Percentiles rank a stretch among this genome's conserved stretches.
Evolutionary conservation across 2,113 vertebrate genomes (phyloP).

Genomic region (Euleptes europaea): DNA sequence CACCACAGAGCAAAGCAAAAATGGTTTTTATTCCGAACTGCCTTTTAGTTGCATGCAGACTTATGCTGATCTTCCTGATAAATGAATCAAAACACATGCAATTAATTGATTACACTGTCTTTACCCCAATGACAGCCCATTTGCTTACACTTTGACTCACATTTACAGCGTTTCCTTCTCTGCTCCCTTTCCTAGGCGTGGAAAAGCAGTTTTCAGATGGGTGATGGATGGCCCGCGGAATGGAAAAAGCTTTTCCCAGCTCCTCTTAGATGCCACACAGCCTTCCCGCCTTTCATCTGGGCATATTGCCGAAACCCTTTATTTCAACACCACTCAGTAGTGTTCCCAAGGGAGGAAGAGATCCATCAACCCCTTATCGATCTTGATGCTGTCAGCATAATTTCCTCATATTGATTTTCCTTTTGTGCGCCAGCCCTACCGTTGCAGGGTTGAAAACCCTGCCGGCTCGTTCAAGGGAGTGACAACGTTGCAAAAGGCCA

Average conservation of each 20-base stretch:
- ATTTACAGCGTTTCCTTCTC: background rate
- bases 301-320: constrained; percentile 3
- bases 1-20: no score
- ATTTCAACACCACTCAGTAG: background rate
- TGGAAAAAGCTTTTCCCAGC: constrained; percentile 17
- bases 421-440: background rate
- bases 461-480: background rate
- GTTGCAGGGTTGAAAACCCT: background rate
- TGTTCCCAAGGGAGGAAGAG: constrained; percentile 27
- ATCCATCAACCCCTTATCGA: constrained; percentile 25
- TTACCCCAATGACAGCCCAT: no score
- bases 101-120: no score
- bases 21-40: no score
- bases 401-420: constrained; percentile 52
- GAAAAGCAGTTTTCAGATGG: background rate
- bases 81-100: no score
- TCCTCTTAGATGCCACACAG: background rate
- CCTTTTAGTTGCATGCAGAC: no score
- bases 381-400: constrained; percentile 27
- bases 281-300: background rate
- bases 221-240: background rate
- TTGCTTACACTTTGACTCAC: background rate
- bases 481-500: constrained; percentile 16
- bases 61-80: no score
- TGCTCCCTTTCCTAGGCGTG: background rate